A percentile compares a stretch with the other conserved stretches of the same genome.
phyloP scores from a whole-genome alignment of 2,888 invertebrate genomes.

The Parthenolecanium corni region DNA sequence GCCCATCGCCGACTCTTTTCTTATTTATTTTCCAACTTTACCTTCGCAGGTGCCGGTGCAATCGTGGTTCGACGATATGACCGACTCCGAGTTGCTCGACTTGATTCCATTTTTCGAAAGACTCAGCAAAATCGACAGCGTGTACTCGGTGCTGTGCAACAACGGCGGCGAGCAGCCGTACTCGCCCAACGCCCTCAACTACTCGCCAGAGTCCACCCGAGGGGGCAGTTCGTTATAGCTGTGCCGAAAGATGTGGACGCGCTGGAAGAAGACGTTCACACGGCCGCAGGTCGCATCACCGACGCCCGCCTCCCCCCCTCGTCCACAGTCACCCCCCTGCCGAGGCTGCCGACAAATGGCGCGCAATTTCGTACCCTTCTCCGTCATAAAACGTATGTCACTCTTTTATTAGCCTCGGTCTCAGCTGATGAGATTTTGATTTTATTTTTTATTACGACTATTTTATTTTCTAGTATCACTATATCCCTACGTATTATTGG shows the following conservation, averaged over 20 bases:
- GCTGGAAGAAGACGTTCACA: background rate
- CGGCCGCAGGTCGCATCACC: background rate
- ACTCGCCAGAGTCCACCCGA: conserved; percentile 10
- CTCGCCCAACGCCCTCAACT: background rate
- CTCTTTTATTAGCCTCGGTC: conserved; percentile 1
- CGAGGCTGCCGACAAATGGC: background rate
- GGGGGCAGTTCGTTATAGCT: conserved; percentile 21
- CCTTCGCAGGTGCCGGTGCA: conserved; percentile 80
- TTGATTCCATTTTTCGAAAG: conserved; percentile 96
- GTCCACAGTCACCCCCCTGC: background rate
- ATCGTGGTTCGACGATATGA: conserved; percentile 99
- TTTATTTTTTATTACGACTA: conserved; percentile 16
- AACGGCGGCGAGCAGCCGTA: conserved; percentile 52
- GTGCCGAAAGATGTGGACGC: conserved; percentile 12
- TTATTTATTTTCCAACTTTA: background rate
- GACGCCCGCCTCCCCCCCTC: background rate
- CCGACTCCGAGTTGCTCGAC: conserved; percentile 91
- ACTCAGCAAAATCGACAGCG: conserved; percentile 91
- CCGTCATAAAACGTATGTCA: conserved; percentile 6
- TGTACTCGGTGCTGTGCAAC: conserved; percentile 87
- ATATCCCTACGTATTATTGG: background rate
- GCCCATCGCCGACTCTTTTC: no score
- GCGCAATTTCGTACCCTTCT: conserved; percentile 1
- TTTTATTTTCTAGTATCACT: conserved; percentile 4
- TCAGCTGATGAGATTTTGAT: background rate